A percentile compares a stretch with the other conserved stretches of the same genome.
Conservation (phyloP, 2,113 vertebrate genomes). For the Haemorhous mexicanus region DNA sequence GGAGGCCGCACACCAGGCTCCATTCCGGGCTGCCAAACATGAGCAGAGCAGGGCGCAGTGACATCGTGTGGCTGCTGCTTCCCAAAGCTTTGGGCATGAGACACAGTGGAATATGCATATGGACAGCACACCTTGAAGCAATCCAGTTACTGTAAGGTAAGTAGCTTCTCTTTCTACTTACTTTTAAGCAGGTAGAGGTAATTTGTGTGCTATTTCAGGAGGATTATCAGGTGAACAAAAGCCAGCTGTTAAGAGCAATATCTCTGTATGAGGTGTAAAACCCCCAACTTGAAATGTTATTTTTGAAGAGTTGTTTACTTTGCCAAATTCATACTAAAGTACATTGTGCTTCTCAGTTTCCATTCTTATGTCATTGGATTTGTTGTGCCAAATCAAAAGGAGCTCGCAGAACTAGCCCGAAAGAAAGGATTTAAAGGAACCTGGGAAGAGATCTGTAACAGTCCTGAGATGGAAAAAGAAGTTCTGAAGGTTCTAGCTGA, state of each 20-base stretch:
- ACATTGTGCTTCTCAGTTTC: conserved; percentile 74
- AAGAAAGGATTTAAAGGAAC: conserved; percentile 80
- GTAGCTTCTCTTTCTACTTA: conserved; percentile 35
- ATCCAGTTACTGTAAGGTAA: conserved; percentile 51
- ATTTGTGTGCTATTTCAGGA: neutral
- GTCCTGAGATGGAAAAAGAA: conserved; percentile 85
- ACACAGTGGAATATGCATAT: conserved; percentile 59
- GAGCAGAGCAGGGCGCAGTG: conserved; percentile 42
- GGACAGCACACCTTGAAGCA: conserved; percentile 56
- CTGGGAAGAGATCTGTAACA: conserved; percentile 88
- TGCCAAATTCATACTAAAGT: conserved; percentile 31
- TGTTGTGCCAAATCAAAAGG: conserved; percentile 96
- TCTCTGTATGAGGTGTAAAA: neutral
- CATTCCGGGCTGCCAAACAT: conserved; percentile 28
- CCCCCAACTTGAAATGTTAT: neutral
- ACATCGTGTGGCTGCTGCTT: conserved; percentile 36
- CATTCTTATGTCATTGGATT: conserved; percentile 94
- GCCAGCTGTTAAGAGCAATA: conserved; percentile 6
- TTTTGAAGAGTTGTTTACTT: neutral
- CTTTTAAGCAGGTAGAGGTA: neutral
- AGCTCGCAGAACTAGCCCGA: conserved; percentile 82
- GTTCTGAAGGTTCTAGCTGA: conserved; percentile 86
- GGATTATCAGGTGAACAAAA: conserved; percentile 45
- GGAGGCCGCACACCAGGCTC: conserved; percentile 28
- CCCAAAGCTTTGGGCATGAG: conserved; percentile 43